phyloP scores from a whole-genome alignment of 2,888 invertebrate species.

The Erebia palarica region DNA sequence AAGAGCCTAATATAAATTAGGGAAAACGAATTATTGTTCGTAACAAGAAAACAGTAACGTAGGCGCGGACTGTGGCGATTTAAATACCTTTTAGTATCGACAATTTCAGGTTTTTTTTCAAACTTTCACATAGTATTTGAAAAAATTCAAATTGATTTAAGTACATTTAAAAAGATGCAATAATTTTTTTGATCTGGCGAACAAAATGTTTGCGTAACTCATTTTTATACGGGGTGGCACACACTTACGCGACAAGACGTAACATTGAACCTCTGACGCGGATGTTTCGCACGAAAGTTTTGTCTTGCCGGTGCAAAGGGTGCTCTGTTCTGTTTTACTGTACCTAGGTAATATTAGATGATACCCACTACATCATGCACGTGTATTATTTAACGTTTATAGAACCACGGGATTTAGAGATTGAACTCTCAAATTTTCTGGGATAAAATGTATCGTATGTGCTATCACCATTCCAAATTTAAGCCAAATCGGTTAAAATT shows the following conservation, averaged over 20 bases:
- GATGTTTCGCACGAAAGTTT: too few relatives aligned
- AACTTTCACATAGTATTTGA: neutral
- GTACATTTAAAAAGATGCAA: neutral
- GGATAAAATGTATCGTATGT: neutral
- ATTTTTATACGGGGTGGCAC: too few relatives aligned
- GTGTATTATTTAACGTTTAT: neutral
- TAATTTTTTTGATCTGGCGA: too few relatives aligned
- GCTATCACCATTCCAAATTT: neutral
- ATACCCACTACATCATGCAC: too few relatives aligned
- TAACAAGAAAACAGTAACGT: conserved; percentile 59
- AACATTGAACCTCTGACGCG: too few relatives aligned
- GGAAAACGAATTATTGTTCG: conserved; percentile 63
- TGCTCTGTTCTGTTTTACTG: too few relatives aligned
- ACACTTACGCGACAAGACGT: too few relatives aligned
- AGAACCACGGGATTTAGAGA: neutral
- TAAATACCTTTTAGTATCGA: neutral
- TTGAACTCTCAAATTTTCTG: neutral
- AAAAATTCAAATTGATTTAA: neutral
- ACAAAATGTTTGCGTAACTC: too few relatives aligned
- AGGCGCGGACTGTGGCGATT: conserved; percentile 33
- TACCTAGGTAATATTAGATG: too few relatives aligned
- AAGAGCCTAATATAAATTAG: conserved; percentile 65
- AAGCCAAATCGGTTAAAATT: too few relatives aligned
- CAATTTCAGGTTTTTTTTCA: neutral
- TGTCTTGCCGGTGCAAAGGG: too few relatives aligned